These are phyloP conservation scores for Disparrhopalites patrizii DNA, from an alignment of 2,888 invertebrate species.

Conservation along the genomic window DNA sequence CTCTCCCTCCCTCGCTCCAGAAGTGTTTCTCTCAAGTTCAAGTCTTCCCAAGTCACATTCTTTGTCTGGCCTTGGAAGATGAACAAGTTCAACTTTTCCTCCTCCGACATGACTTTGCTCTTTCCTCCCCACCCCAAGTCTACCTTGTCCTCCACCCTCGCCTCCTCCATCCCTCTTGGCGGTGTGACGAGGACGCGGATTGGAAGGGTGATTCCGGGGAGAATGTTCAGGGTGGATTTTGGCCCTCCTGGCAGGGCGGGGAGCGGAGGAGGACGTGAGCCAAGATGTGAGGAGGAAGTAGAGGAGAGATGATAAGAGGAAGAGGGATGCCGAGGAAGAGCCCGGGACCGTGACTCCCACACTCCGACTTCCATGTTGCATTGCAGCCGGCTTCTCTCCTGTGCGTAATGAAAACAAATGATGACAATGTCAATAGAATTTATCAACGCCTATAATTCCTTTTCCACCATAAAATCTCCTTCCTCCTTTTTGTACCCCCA, in stretches of 20 bases:
- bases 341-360: neutral
- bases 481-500: too few relatives aligned
- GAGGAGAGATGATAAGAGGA: slow-evolving; percentile 38
- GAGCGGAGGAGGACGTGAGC: slow-evolving; percentile 17
- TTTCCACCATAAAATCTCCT: neutral
- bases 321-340: slow-evolving; percentile 32
- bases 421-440: slow-evolving; percentile 11
- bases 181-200: neutral
- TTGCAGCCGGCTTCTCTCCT: slow-evolving; percentile 50
- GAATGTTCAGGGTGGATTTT: neutral
- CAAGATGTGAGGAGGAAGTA: slow-evolving; percentile 42
- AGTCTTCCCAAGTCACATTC: too few relatives aligned
- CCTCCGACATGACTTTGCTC: neutral
- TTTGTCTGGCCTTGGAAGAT: neutral
- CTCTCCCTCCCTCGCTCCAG: neutral
- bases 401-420: slow-evolving; percentile 22
- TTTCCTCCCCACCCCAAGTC: neutral
- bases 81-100: neutral
- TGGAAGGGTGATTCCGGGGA: neutral
- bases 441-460: neutral
- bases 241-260: neutral
- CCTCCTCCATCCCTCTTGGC: neutral
- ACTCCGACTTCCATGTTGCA: slow-evolving; percentile 49
- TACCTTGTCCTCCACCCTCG: neutral
- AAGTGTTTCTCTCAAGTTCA: too few relatives aligned